Evolutionary conservation across 2,888 invertebrate species (phyloP).

Genomic region (Raillietiella orientalis): DNA sequence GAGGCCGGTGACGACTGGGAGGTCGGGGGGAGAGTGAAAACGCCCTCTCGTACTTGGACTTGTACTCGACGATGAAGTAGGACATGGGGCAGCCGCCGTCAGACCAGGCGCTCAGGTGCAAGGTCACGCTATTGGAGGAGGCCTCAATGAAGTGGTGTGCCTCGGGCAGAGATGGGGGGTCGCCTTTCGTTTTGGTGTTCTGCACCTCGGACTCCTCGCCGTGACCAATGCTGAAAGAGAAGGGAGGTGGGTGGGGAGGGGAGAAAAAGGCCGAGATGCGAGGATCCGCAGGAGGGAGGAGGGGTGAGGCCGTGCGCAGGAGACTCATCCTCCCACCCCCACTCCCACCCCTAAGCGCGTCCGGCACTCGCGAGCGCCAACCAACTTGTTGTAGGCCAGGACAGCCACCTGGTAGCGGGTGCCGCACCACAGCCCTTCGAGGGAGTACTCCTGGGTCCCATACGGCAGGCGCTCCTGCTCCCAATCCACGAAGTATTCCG

Average conservation of each 20-base stretch:
- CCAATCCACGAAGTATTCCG: conserved; percentile 83
- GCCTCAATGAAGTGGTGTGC: conserved; percentile 69
- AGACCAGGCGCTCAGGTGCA: conserved; percentile 72
- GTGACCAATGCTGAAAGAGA: conserved; percentile 37
- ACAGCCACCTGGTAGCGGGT: conserved; percentile 76
- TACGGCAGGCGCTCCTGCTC: conserved; percentile 37
- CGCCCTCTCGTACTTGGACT: conserved; percentile 46
- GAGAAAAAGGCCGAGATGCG: too few species aligned
- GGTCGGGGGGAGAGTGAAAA: too few species aligned
- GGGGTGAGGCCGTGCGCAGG: too few species aligned
- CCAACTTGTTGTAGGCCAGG: conserved; percentile 61
- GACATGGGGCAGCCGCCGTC: conserved; percentile 85
- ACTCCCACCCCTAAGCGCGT: too few species aligned
- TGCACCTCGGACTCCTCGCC: conserved; percentile 65
- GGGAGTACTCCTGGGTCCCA: conserved; percentile 17
- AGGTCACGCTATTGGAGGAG: conserved; percentile 64
- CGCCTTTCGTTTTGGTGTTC: conserved; percentile 64
- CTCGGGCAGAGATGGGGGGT: conserved; percentile 68
- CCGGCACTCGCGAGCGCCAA: too few species aligned
- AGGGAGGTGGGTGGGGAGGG: neutral
- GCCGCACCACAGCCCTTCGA: conserved; percentile 66
- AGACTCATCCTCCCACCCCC: too few species aligned
- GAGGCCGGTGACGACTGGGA: too few species aligned
- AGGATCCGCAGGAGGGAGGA: too few species aligned
- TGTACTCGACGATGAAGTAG: conserved; percentile 77